Percentiles rank a stretch among this genome's conserved stretches.
Evolutionary conservation across 2,888 invertebrate species (phyloP).

Genomic region (Andrena praecox): DNA sequence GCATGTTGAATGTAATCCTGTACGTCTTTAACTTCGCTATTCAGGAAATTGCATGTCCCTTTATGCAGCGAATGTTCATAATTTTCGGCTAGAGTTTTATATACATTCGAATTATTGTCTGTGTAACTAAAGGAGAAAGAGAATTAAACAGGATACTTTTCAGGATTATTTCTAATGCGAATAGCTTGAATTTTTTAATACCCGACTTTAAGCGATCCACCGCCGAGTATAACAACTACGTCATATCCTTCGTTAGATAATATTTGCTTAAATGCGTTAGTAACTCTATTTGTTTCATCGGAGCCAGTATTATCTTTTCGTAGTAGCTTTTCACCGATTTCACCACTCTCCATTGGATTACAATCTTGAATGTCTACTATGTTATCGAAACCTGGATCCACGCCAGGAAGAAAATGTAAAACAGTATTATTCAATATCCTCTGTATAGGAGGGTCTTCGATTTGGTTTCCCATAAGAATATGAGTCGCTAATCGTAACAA

Average conservation of each 20-base stretch:
- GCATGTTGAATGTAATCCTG: constrained; percentile 86
- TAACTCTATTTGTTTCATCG: constrained; percentile 85
- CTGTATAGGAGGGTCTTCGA: constrained; percentile 89
- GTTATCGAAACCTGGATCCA: constrained; percentile 87
- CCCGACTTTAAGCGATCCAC: constrained; percentile 89
- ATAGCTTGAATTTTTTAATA: constrained; percentile 72
- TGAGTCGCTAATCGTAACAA: constrained; percentile 93
- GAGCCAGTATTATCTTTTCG: constrained; percentile 85
- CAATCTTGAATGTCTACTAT: constrained; percentile 83
- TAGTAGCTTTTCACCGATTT: constrained; percentile 89
- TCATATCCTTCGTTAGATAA: constrained; percentile 90
- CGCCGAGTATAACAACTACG: constrained; percentile 90
- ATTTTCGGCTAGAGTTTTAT: constrained; percentile 73
- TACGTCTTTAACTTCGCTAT: constrained; percentile 74
- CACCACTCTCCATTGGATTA: constrained; percentile 85
- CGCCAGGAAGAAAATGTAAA: constrained; percentile 92
- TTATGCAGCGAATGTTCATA: constrained; percentile 86
- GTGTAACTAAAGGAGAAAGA: constrained; percentile 85
- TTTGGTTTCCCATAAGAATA: constrained; percentile 89
- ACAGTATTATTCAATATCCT: constrained; percentile 90
- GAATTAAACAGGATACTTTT: constrained; percentile 2
- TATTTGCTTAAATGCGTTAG: constrained; percentile 88
- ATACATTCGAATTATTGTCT: constrained; percentile 85
- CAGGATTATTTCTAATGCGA: neutral
- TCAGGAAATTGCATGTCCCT: constrained; percentile 73